phyloP scores from a whole-genome alignment of 2,113 vertebrate species.

The Calypte anna region DNA sequence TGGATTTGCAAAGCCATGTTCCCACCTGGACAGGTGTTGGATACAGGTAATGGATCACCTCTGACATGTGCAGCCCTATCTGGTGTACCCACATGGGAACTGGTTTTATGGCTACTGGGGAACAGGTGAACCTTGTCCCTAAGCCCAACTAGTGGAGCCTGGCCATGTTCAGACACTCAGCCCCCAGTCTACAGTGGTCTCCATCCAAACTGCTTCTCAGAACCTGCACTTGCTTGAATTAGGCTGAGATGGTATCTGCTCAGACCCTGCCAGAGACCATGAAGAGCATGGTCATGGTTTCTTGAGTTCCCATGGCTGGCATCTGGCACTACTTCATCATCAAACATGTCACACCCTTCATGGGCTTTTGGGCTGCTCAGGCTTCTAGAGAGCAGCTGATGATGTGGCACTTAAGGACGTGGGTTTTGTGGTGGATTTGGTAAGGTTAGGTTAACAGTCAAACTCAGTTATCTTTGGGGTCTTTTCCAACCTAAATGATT shows the following conservation, averaged over 20 bases:
- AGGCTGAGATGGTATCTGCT: not conserved
- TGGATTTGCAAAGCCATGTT: not conserved
- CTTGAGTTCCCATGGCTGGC: not conserved
- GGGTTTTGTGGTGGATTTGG: not conserved
- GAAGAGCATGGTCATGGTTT: not conserved
- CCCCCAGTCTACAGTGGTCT: not conserved
- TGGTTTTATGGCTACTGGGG: not conserved
- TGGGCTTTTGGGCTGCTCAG: accelerated
- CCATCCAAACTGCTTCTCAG: not conserved
- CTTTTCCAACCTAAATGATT: not conserved
- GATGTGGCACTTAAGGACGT: not conserved
- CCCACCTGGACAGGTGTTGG: not conserved
- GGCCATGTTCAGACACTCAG: not conserved
- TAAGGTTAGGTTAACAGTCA: not conserved
- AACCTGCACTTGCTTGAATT: not conserved
- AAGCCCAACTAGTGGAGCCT: not conserved
- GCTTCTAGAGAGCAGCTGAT: not conserved
- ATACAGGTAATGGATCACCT: not conserved
- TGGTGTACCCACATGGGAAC: slow-evolving; percentile 10
- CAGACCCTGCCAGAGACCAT: accelerated
- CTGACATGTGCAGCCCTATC: accelerated
- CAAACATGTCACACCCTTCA: not conserved
- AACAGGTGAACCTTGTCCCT: not conserved
- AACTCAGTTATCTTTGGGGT: not conserved
- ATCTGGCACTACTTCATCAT: not conserved